Evolutionary conservation across 2,113 vertebrate species (phyloP), one percentile per base, ranked within the genome.

Genomic region (Lagopus muta): DNA sequence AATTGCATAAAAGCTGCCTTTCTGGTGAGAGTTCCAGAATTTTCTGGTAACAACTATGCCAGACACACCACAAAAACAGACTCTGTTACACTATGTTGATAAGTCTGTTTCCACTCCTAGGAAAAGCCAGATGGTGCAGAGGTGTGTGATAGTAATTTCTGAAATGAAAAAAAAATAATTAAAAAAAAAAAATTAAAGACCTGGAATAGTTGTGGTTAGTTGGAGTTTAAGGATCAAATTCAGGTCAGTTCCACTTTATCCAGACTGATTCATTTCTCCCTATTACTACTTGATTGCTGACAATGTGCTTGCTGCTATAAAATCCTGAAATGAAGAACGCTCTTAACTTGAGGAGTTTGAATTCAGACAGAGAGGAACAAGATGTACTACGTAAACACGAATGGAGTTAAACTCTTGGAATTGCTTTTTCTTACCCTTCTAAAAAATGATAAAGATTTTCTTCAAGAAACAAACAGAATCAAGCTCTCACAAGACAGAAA

Each of bases 71-170:
- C 78, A 93, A 91, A 92, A 89, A 0, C 71, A 96, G 65, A 90
- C 47, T 57, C 40, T 78, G 28, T 84, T 90, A 69, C 66, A 92
- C 17, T 71, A 86, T 54, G 50, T 62, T 85, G 81, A 85, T 83
- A 92, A 95, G 77, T 92, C 54, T 89, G 40, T 92, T 95, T 89
- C 88, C 9, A 92, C 34, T 84, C 67, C 42, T 47, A 69, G 83
- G 27, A 93, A 91, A 95, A 96, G 58, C 43, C 82, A 88, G 79
- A 88, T 78, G 65, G 62, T 86, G 58, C 48, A 95, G 70, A 89
- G 55, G 60, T 92, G 62, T 94, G 82, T 58, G 55, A 82, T 12
- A 71, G 36, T 36, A 70, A 93, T 91, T 90, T 91, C 47, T 72
- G 67, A 85, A 89, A 42, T 45, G 5, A 22, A 25, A 25, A 25